A percentile compares a stretch with the other conserved stretches of the same genome.
Evolutionary conservation across 1,140 invertebrate genomes (phyloP).

Genomic region (Papilio machaon): DNA sequence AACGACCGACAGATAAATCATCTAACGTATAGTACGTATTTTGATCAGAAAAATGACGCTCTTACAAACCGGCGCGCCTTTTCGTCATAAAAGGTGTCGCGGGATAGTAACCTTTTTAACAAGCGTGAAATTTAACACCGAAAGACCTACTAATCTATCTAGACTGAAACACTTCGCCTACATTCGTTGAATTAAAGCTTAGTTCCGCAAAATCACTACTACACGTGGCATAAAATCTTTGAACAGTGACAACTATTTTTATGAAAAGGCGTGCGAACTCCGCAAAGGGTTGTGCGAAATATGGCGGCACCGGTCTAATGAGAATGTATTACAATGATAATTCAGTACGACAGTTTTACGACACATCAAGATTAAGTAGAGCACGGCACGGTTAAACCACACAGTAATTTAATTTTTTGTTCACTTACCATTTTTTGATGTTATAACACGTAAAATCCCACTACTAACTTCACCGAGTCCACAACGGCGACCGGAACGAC

Average conservation of each 20-base stretch:
- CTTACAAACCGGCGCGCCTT: slow-evolving; percentile 35
- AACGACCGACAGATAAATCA: slow-evolving; percentile 56
- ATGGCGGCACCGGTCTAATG: slow-evolving; percentile 76
- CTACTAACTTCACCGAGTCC: slow-evolving; percentile 79
- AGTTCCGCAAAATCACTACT: slow-evolving; percentile 55
- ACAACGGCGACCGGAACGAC: slow-evolving; percentile 80
- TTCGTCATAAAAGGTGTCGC: slow-evolving; percentile 74
- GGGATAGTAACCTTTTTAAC: slow-evolving; percentile 67
- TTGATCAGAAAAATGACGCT: slow-evolving; percentile 42
- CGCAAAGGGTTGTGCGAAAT: slow-evolving; percentile 74
- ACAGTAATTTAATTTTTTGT: slow-evolving; percentile 68
- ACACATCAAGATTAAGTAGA: slow-evolving; percentile 47
- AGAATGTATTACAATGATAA: slow-evolving; percentile 54
- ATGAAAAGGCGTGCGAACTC: slow-evolving; percentile 77
- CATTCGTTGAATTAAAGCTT: slow-evolving; percentile 13
- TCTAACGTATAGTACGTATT: slow-evolving; percentile 43
- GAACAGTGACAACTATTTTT: slow-evolving; percentile 77
- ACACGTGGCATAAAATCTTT: slow-evolving; percentile 81
- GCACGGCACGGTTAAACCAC: slow-evolving; percentile 61
- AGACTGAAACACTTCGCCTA: neutral
- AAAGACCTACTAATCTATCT: slow-evolving; percentile 7
- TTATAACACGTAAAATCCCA: slow-evolving; percentile 79
- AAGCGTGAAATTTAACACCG: slow-evolving; percentile 79
- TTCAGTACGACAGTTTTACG: slow-evolving; percentile 53
- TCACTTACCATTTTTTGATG: slow-evolving; percentile 81